These are phyloP conservation scores for Yponomeuta malinellus DNA, from an alignment of 2,888 invertebrate genomes.

Conservation along the genomic window DNA sequence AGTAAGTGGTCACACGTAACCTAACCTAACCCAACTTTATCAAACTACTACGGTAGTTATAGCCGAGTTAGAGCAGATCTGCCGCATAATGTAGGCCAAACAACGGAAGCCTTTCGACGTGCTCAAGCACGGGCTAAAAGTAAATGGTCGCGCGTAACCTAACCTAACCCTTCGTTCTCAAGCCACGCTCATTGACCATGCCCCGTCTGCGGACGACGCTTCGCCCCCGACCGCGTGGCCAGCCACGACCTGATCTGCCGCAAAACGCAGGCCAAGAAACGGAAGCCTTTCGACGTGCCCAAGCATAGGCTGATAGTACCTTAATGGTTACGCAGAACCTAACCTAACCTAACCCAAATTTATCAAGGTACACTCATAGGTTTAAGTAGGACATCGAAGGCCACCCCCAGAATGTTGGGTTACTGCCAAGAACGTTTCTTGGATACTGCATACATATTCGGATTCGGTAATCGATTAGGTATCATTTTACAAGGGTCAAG, in stretches of 20 bases:
- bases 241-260: slow-evolving; percentile 92
- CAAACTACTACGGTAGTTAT: no score
- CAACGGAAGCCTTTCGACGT: slow-evolving; percentile 95
- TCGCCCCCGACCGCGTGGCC: slow-evolving; percentile 85
- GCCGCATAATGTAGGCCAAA: slow-evolving; percentile 84
- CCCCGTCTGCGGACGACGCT: slow-evolving; percentile 78
- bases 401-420: no score
- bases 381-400: no score
- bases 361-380: no score
- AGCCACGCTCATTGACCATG: slow-evolving; percentile 60
- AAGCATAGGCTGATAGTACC: slow-evolving; percentile 85
- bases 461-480: no score
- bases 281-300: slow-evolving; percentile 93
- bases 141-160: slow-evolving; percentile 30
- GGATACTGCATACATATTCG: no score
- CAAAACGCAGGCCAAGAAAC: slow-evolving; percentile 85
- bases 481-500: no score
- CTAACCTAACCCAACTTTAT: background rate
- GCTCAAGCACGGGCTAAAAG: slow-evolving; percentile 87
- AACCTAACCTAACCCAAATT: no score
- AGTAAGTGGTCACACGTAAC: slow-evolving; percentile 36
- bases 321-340: no score
- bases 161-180: background rate
- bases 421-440: no score
- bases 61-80: slow-evolving; percentile 71